A percentile compares a stretch with the other conserved stretches of the same genome.
Evolutionary conservation across 2,888 invertebrate genomes (phyloP).

Genomic region (Kuschelorhynchus macadamiae): DNA sequence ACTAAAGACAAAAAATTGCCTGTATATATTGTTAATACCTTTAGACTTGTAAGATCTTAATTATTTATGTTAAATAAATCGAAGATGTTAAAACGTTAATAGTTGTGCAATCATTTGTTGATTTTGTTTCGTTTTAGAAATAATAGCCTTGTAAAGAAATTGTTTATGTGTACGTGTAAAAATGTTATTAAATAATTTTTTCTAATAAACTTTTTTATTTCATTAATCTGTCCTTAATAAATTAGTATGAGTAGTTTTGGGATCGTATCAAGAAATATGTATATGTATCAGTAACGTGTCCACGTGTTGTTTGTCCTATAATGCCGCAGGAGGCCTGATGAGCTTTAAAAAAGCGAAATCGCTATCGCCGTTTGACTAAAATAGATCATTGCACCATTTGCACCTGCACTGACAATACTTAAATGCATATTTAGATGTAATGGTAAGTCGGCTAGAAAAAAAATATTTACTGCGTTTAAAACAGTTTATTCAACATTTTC

Average conservation of each 20-base stretch:
- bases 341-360: no score
- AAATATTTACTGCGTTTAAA: no score
- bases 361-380: no score
- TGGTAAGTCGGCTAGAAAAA: no score
- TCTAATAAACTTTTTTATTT: background rate
- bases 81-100: conserved; percentile 24
- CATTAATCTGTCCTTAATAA: background rate
- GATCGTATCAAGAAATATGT: background rate
- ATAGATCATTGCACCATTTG: no score
- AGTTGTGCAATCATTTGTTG: conserved; percentile 42
- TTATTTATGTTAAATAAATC: conserved; percentile 43
- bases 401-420: no score
- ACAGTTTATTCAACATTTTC: no score
- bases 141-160: conserved; percentile 29
- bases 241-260: background rate
- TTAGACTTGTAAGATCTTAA: conserved; percentile 3
- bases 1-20: no score
- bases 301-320: no score
- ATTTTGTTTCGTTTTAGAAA: conserved; percentile 46
- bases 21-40: conserved; percentile 27
- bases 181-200: conserved; percentile 32
- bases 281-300: no score
- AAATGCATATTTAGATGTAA: no score
- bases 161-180: conserved; percentile 24
- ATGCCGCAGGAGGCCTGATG: no score